A percentile compares a stretch with the other conserved stretches of the same genome.
phyloP scores from a whole-genome alignment of 2,888 invertebrate species.

The Pogonocherus hispidulus region DNA sequence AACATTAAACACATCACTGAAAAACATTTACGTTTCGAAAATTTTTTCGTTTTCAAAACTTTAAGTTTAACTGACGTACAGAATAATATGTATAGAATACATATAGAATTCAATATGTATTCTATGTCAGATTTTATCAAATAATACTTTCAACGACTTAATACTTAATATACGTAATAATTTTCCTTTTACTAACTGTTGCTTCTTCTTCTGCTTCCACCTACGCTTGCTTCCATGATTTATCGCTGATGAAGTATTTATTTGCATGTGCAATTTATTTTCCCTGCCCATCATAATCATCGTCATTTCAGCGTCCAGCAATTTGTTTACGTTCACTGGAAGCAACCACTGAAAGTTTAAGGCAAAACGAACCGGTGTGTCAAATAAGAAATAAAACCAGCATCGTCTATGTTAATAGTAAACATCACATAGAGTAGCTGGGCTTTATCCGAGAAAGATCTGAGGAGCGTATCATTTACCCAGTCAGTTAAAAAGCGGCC shows the following conservation, averaged over 20 bases:
- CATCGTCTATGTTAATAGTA: conserved; percentile 42
- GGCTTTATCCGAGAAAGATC: conserved; percentile 49
- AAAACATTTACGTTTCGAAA: no score
- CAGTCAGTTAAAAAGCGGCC: conserved; percentile 54
- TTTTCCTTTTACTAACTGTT: background rate
- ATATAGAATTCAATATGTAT: no score
- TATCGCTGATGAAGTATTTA: background rate
- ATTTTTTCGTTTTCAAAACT: no score
- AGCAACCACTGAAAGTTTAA: conserved; percentile 11
- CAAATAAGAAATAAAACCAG: conserved; percentile 36
- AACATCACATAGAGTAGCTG: conserved; percentile 42
- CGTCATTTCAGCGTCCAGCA: background rate
- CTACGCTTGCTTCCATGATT: background rate
- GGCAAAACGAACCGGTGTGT: conserved; percentile 1
- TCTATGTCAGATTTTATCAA: no score
- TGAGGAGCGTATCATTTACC: conserved; percentile 53
- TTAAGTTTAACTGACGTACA: no score
- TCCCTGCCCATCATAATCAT: background rate
- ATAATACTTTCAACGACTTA: no score
- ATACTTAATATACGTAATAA: no score
- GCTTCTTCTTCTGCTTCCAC: background rate
- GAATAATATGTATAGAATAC: no score
- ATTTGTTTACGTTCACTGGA: conserved; percentile 11
- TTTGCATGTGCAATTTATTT: background rate
- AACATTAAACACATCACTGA: no score